Base-by-base conservation (phyloP, 2,113 vertebrate species). In the Acrocephalus kingi region DNA sequence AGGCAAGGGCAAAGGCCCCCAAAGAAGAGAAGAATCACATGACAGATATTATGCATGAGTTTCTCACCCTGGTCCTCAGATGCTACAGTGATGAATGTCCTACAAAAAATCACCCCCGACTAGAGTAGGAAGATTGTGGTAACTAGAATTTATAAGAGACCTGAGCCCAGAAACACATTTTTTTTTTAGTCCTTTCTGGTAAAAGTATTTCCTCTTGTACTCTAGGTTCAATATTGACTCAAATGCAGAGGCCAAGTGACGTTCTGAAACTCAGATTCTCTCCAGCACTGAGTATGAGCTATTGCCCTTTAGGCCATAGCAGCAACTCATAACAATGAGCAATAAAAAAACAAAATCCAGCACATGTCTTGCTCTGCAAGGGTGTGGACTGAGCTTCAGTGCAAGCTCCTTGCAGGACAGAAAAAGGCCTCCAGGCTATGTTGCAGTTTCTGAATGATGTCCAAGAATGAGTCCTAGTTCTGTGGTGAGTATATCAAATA, bases 401-500 rank as follows among this genome's bases (percentile, higher is more conserved):
- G 77, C 55, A 80, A 90, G 31, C 68, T 91, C 84, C 51, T 80
- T 81, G 58, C 59, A 91, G 93, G 67, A 75, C 82, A 96, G 81
- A 52, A 91, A 95, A 96, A 84, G 80, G 55, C 66, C 92, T 95
- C 68, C 89, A 84, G 88, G 94, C 90, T 92, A 89, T 15, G 7
- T 80, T 96, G 72, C 51, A 67, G 71, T 54, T 97, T 95, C 97
- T 96, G 94, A 97, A 95, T 75, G 75, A 82, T 85, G 71, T 97
- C 93, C 96, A 97, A 97, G 95, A 97, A 86, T 27, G 63, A 95
- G 39, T 95, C 95, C 96, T 92, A 96, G 86, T 90, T 96, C 97
- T 89, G 31, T 92, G 89, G 92, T 83, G 85, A 97, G 94, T 96
- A 73, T 93, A 97, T 94, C 93, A 98, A 98, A 98, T 71, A 93